phyloP scores from a whole-genome alignment of 1,140 invertebrate species.

The Caerostris extrusa region DNA sequence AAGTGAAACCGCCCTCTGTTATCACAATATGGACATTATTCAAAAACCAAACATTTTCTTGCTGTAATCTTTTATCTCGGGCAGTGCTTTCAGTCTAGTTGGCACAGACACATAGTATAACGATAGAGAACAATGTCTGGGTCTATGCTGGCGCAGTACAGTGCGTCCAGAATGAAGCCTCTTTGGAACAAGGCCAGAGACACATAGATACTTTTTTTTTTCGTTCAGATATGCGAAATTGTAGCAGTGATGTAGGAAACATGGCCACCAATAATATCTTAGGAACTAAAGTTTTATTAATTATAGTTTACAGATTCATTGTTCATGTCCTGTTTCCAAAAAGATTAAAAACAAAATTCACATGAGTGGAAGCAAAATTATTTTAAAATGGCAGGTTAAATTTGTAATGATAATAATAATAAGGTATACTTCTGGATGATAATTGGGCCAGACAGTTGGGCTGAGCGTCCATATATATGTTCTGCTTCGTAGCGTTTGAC shows the following conservation, averaged over 20 bases:
- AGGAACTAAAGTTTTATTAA: too few species aligned
- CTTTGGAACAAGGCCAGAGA: conserved; percentile 55
- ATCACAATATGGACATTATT: conserved; percentile 71
- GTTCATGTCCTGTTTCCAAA: too few species aligned
- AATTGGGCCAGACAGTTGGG: conserved; percentile 89
- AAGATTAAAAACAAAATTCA: background rate
- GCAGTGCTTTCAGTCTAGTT: conserved; percentile 72
- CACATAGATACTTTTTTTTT: conserved; percentile 48
- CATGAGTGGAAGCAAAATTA: background rate
- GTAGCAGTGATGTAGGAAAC: too few species aligned
- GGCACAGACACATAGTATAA: conserved; percentile 75
- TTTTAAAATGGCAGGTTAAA: background rate
- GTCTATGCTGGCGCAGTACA: conserved; percentile 73
- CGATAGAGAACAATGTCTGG: conserved; percentile 73
- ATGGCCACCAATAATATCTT: too few species aligned
- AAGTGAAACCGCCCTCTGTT: conserved; percentile 40
- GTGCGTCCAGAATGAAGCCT: conserved; percentile 6
- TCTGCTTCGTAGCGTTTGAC: conserved; percentile 81
- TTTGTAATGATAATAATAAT: background rate
- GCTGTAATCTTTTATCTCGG: background rate
- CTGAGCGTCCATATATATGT: conserved; percentile 86
- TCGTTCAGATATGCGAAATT: too few species aligned
- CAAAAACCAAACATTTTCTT: conserved; percentile 19
- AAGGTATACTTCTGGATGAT: conserved; percentile 91
- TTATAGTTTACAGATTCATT: too few species aligned